Evolutionary conservation across 2,113 vertebrate species (phyloP).

Genomic region (Clarias gariepinus): DNA sequence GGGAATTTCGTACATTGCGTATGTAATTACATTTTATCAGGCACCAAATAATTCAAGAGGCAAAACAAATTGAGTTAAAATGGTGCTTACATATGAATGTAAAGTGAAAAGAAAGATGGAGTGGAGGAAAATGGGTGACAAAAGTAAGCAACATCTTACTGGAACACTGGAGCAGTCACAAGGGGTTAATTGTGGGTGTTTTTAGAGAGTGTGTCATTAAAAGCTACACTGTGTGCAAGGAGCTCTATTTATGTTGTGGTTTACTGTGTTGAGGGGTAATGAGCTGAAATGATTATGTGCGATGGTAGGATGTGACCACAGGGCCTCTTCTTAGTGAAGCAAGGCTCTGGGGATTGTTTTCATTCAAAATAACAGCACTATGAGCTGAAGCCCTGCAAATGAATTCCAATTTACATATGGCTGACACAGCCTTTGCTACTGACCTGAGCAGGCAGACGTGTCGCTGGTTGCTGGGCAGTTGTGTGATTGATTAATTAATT

Average conservation of each 20-base stretch:
- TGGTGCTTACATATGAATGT: slow-evolving; percentile 66
- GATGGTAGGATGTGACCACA: slow-evolving; percentile 82
- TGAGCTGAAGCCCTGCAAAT: slow-evolving; percentile 84
- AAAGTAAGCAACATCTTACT: slow-evolving; percentile 52
- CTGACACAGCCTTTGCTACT: slow-evolving; percentile 74
- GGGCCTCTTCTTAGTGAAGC: slow-evolving; percentile 75
- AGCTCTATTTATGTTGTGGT: slow-evolving; percentile 84
- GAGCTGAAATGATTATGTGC: slow-evolving; percentile 93
- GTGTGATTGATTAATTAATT: slow-evolving; percentile 85
- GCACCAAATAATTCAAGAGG: slow-evolving; percentile 72
- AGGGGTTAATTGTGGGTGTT: slow-evolving; percentile 78
- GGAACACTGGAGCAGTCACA: slow-evolving; percentile 71
- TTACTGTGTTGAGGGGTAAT: slow-evolving; percentile 74
- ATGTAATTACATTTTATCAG: slow-evolving; percentile 67
- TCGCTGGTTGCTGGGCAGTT: slow-evolving; percentile 73
- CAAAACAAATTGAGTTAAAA: slow-evolving; percentile 68
- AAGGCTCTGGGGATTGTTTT: slow-evolving; percentile 84
- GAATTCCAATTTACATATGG: slow-evolving; percentile 92
- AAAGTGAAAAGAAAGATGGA: slow-evolving; percentile 47
- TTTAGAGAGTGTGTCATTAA: slow-evolving; percentile 80
- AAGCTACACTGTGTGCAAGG: slow-evolving; percentile 79
- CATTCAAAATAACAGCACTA: slow-evolving; percentile 80
- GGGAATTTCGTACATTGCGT: slow-evolving; percentile 54
- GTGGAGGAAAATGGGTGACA: slow-evolving; percentile 46
- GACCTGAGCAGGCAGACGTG: slow-evolving; percentile 66